A percentile compares a stretch with the other conserved stretches of the same genome.
phyloP scores from a whole-genome alignment of 2,113 vertebrate species.

The Excalfactoria chinensis region DNA sequence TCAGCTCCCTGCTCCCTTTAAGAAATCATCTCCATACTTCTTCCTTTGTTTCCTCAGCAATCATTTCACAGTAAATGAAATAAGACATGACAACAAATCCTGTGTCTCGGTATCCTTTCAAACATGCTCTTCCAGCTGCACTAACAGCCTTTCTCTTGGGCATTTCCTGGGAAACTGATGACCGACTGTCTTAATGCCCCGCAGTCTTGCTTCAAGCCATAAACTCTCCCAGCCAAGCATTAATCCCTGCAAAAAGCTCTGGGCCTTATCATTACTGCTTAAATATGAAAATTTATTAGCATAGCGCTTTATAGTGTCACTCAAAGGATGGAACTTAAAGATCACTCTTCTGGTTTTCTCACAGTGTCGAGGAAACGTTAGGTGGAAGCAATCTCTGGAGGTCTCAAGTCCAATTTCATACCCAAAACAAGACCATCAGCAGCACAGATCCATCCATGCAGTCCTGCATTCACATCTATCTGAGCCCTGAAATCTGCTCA shows the following conservation, averaged over 20 bases:
- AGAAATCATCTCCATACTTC: background rate
- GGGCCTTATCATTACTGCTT: background rate
- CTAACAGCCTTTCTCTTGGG: background rate
- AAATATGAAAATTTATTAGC: background rate
- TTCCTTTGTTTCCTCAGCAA: background rate
- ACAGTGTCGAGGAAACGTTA: background rate
- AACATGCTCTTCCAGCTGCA: background rate
- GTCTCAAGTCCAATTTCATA: background rate
- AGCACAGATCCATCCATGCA: background rate
- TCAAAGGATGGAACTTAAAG: background rate
- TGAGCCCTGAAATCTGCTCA: background rate
- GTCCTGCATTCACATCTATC: background rate
- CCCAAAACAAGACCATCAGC: background rate
- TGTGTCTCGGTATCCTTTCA: background rate
- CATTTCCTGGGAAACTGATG: background rate
- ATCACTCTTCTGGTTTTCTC: background rate
- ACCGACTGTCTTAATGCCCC: conserved; percentile 2
- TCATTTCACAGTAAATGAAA: conserved; percentile 17
- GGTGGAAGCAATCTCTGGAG: background rate
- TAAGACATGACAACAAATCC: background rate
- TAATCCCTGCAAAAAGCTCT: background rate
- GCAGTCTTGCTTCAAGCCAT: conserved; percentile 54
- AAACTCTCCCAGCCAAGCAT: conserved; percentile 1
- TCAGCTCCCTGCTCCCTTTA: background rate
- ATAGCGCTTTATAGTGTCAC: background rate